Base-by-base conservation (phyloP, 2,113 vertebrate genomes). In the Trematocara nigrifrons region DNA sequence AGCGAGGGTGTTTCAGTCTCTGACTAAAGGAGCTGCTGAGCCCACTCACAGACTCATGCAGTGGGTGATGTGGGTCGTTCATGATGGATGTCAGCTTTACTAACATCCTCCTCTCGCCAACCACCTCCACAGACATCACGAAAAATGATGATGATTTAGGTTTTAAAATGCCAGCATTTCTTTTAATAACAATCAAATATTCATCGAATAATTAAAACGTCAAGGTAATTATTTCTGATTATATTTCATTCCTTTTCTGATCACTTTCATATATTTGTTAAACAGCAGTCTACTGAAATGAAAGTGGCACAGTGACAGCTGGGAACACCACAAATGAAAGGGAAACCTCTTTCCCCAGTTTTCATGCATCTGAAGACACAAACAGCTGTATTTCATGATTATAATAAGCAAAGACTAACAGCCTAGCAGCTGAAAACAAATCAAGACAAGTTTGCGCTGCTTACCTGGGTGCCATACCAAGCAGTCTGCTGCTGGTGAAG, bases 381-480 rank as follows among this genome's bases (percentile, higher is more conserved):
- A 71, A 47, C 69, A 74, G 22, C 2, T 7, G 0, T 29, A 47
- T 47, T 47, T 10, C 42, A 47, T 29, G 13, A 74, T 74, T 74
- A 74, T 74, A 16, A 29, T 47, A 10, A 47, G 42, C 5, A 18
- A 9, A 29, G 45, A 49, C 49, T 5, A 52, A n/a, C 13, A 74
- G 42, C 2, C 40, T 18, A 29, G 22, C 4, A 74, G 22, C 22
- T 74, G 22, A 49, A 49, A 26, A 76, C 33, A 76, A 49, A 76
- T 76, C 69, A 76, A 49, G 29, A 0, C 20, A 15, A 31, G 69
- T 47, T 47, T 0, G 13, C 18, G 7, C 6, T n/a, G 64, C 87
- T 51, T 86, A 91, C 89, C 83, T 53, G 42, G 20, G 40, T 26
- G 1, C 2, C 12, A 53, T 9, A 59, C 20, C 45, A 20, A 16